Evolutionary conservation across 1,140 invertebrate species (phyloP).

Genomic region (Drosophila erecta): DNA sequence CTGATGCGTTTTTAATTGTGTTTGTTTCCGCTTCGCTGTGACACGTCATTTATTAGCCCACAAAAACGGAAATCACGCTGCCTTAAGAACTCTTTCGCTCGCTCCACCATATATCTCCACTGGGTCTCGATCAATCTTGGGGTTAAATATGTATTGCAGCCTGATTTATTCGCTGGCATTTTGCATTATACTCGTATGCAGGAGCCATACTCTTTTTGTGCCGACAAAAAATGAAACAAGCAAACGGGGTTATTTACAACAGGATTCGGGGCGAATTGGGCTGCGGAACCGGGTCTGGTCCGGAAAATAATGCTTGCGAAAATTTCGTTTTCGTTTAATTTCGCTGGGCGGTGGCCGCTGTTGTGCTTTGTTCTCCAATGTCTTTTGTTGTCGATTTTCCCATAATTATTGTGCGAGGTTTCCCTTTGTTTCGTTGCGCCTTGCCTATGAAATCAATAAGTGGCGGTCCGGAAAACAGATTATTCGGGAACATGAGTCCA

Average conservation of each 20-base stretch:
- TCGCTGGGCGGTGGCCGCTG: not conserved
- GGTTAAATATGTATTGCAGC: slow-evolving; percentile 12
- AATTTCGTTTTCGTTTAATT: slow-evolving; percentile 31
- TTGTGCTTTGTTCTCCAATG: slow-evolving; percentile 34
- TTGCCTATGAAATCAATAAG: not conserved
- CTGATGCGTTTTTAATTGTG: slow-evolving; percentile 82
- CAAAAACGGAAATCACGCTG: not conserved
- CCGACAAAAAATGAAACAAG: not conserved
- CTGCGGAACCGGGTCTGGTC: not conserved
- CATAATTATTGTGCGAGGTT: slow-evolving; percentile 68
- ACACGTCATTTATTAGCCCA: slow-evolving; percentile 74
- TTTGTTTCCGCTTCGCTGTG: slow-evolving; percentile 75
- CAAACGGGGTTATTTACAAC: slow-evolving; percentile 10
- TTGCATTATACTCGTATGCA: slow-evolving; percentile 4
- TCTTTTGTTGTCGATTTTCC: slow-evolving; percentile 30
- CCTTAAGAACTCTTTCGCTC: not conserved
- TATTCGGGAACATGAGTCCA: slow-evolving; percentile 6
- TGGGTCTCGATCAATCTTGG: slow-evolving; percentile 6
- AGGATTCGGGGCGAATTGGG: not conserved
- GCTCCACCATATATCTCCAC: not conserved
- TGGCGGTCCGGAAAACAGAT: slow-evolving; percentile 13
- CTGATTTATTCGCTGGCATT: slow-evolving; percentile 32
- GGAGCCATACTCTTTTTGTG: not conserved
- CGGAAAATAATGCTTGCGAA: slow-evolving; percentile 20
- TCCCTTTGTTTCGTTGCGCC: slow-evolving; percentile 51